phyloP scores from a whole-genome alignment of 2,113 vertebrate species.

The Talpa occidentalis region DNA sequence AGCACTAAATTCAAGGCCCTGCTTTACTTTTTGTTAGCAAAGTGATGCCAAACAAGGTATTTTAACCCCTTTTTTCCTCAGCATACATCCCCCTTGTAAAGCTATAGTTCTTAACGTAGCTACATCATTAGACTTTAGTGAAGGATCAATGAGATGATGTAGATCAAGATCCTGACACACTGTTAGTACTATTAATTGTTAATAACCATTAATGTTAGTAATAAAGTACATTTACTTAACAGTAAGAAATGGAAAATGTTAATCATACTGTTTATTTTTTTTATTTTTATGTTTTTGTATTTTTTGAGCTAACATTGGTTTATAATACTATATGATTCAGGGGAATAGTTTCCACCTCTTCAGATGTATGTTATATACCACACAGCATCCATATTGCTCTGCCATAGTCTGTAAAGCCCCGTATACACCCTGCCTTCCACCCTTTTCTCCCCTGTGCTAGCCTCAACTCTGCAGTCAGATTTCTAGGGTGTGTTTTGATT shows the following conservation, averaged over 20 bases:
- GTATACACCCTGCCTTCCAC: no score
- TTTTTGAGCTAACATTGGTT: no score
- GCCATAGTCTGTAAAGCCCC: no score
- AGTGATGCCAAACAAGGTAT: background rate
- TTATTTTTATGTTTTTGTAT: background rate
- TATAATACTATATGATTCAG: no score
- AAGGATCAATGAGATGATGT: background rate
- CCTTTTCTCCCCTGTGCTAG: no score
- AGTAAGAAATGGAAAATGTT: background rate
- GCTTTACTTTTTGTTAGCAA: background rate
- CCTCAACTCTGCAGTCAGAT: no score
- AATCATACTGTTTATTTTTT: background rate
- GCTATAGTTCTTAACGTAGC: background rate
- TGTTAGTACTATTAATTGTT: background rate
- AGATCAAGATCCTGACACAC: background rate
- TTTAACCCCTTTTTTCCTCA: background rate
- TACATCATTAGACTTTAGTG: background rate
- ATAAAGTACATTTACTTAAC: background rate
- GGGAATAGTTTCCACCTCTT: no score
- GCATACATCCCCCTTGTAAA: background rate
- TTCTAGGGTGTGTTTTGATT: no score
- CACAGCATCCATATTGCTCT: no score
- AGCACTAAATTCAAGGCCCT: background rate
- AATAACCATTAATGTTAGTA: background rate
- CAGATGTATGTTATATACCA: no score